These are phyloP conservation scores for Penelope pileata DNA, from an alignment of 2,113 vertebrate genomes.

Conservation along the genomic window DNA sequence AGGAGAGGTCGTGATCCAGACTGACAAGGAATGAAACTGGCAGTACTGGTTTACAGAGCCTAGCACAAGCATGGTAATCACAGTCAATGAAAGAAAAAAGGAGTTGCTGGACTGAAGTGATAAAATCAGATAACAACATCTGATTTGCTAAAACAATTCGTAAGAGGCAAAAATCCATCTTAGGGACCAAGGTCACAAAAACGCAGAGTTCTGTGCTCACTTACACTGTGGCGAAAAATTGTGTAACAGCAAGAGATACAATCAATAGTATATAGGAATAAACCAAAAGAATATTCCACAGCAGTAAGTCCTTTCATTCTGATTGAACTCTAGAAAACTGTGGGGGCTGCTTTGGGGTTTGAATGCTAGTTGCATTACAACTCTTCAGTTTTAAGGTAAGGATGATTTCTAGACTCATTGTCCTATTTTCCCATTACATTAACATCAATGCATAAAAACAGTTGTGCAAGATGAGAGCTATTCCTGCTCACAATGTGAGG, in stretches of 20 bases:
- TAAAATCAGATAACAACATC: neutral
- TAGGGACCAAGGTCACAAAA: neutral
- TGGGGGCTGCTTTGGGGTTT: neutral
- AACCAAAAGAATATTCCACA: neutral
- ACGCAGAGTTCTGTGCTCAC: neutral
- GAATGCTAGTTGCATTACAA: neutral
- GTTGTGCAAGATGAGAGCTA: neutral
- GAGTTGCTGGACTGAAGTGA: neutral
- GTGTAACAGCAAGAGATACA: neutral
- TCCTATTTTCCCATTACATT: neutral
- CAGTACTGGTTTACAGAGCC: neutral
- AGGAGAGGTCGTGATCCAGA: neutral
- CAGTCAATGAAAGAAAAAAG: neutral
- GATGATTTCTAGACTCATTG: neutral
- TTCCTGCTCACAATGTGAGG: neutral
- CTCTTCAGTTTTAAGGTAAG: neutral
- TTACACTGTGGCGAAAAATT: neutral
- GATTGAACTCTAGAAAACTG: neutral
- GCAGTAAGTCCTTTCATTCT: neutral
- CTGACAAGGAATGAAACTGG: constrained; percentile 29
- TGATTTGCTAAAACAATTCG: neutral
- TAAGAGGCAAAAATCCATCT: neutral
- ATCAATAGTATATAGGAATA: neutral
- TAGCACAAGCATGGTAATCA: constrained; percentile 2
- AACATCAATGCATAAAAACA: neutral